Evolutionary conservation across 2,797 vertebrate species (phyloP).

Genomic region (Chrysolophus pictus): DNA sequence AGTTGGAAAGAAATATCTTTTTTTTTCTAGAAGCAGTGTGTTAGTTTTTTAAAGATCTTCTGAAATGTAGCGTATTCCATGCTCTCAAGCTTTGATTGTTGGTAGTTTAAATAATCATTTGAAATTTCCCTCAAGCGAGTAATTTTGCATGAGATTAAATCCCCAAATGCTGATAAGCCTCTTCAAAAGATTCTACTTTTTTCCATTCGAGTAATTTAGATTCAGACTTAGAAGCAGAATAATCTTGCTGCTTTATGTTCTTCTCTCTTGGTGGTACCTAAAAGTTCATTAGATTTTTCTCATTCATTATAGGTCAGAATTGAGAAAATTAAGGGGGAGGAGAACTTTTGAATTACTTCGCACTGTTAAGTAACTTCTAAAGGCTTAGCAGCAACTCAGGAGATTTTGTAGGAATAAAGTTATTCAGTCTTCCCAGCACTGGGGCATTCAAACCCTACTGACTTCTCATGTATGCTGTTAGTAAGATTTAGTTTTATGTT

Average conservation of each 20-base stretch:
- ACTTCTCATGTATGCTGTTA: background rate
- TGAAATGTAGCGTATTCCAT: constrained; percentile 19
- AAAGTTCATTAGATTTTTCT: constrained; percentile 54
- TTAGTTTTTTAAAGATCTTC: constrained; percentile 24
- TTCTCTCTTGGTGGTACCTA: constrained; percentile 26
- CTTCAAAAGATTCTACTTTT: constrained; percentile 50
- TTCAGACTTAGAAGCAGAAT: constrained; percentile 23
- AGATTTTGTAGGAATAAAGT: background rate
- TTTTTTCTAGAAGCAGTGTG: background rate
- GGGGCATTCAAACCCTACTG: background rate
- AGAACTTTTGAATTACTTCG: constrained; percentile 31
- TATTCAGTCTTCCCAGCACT: background rate
- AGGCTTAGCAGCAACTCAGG: constrained; percentile 1
- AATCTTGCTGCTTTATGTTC: constrained; percentile 30
- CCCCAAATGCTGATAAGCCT: constrained; percentile 54
- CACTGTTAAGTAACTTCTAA: background rate
- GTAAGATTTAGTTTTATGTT: constrained; percentile 43
- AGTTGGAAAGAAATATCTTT: background rate
- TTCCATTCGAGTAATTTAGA: constrained; percentile 38
- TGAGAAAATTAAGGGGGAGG: constrained; percentile 18
- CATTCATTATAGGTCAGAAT: constrained; percentile 10
- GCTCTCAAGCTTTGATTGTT: constrained; percentile 40
- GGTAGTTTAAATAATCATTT: constrained; percentile 50
- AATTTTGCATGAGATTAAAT: constrained; percentile 51
- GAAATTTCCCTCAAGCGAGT: constrained; percentile 44